phyloP scores from a whole-genome alignment of 2,797 vertebrate species.

The Rallus crepitans region DNA sequence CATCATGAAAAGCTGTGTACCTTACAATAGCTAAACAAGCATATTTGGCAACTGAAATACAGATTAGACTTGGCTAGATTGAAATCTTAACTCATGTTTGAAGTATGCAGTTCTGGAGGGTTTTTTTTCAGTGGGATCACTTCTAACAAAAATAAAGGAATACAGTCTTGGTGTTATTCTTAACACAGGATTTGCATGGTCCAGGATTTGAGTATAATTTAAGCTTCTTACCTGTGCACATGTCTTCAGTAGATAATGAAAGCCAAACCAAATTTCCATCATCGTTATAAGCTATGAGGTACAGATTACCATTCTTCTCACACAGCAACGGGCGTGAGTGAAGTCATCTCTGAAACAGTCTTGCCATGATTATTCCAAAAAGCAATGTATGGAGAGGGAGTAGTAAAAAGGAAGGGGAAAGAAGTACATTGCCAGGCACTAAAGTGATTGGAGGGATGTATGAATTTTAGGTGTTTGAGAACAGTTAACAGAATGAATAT shows the following conservation, averaged over 20 bases:
- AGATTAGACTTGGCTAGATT: neutral
- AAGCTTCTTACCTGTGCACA: neutral
- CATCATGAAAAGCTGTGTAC: neutral
- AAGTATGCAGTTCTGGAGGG: neutral
- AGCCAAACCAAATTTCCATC: neutral
- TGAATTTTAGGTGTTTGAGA: neutral
- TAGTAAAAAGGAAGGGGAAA: neutral
- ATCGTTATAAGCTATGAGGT: neutral
- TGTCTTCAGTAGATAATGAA: neutral
- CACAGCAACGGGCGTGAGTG: neutral
- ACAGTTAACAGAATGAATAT: neutral
- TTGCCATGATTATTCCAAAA: neutral
- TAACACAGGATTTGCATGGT: neutral
- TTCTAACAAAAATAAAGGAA: neutral
- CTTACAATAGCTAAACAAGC: neutral
- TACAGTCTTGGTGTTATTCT: neutral
- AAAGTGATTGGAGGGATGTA: neutral
- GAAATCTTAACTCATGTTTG: neutral
- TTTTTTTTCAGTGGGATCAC: neutral
- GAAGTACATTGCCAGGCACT: neutral
- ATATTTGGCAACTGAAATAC: neutral
- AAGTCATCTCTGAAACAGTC: neutral
- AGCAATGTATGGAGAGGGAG: neutral
- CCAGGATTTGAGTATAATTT: neutral
- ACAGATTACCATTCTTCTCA: neutral